Evolutionary conservation across 2,888 invertebrate species (phyloP), one percentile per base, ranked within the genome.

Genomic region (Meloe dianella): DNA sequence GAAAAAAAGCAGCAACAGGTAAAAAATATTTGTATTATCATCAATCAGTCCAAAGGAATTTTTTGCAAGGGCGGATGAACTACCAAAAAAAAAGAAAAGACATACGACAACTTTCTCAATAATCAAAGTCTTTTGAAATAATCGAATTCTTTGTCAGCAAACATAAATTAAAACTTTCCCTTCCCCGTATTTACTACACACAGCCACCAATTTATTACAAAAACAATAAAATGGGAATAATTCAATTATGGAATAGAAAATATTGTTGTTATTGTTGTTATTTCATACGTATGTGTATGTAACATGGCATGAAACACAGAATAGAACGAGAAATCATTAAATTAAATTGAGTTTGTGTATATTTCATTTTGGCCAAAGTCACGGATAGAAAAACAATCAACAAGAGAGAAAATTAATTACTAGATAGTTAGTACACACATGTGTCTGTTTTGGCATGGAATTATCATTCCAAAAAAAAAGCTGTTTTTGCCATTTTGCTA

Each of bases 81-180:
- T 54, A 29, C 57, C 7, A 10, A n/a, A n/a, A n/a, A n/a, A n/a
- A n/a, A n/a, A n/a, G n/a, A n/a, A n/a, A n/a, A n/a, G n/a, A n/a
- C n/a, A 10, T 32, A 32, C 27, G 27, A 27, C 27, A 27, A 27
- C 27, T 27, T 27, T 27, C 27, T 27, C 4, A n/a, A n/a, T n/a
- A n/a, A n/a, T n/a, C n/a, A n/a, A n/a, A n/a, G n/a, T n/a, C n/a
- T n/a, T n/a, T n/a, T n/a, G n/a, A n/a, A n/a, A n/a, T n/a, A n/a
- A n/a, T n/a, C n/a, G n/a, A n/a, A n/a, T n/a, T n/a, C n/a, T 27
- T 27, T 27, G 2, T 27, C 27, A 27, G 4, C 27, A n/a, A n/a
- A n/a, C n/a, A n/a, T 32, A 17, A 41, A 41, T 70, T 70, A 67
- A 64, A 63, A 67, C 65, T 65, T 65, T 63, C 24, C 22, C n/a